Evolutionary conservation across 2,888 invertebrate genomes (phyloP), one percentile per base, ranked within the genome.

Genomic region (Dryococelus australis): DNA sequence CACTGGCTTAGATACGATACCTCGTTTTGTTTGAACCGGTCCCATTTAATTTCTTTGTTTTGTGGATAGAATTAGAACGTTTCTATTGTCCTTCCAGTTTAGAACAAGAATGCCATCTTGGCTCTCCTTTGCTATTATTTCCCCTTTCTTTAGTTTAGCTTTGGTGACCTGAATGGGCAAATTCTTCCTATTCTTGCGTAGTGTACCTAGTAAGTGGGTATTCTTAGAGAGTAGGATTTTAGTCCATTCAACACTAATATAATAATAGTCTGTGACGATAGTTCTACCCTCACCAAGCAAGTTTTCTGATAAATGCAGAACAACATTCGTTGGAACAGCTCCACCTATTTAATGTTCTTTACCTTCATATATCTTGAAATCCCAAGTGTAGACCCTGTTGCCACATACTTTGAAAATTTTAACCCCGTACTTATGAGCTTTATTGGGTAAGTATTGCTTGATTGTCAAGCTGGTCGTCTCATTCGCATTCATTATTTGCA

Each of bases 151-250:
- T 65, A 65, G 65, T 65, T 65, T 65, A 24, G 65, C 65, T 65
- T 65, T 65, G 65, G 24, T 16, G 20, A 65, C 65, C 6, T 65
- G 10, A 12, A 20, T 16, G 8, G 65, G 65, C 65, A 65, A 65
- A 65, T 65, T 65, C 20, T 65, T 65, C 65, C 65, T 65, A 16
- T 65, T 65, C 65, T 65, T 65, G 65, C 65, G 65, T 16, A 65
- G 65, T 65, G 65, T 65, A 65, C 65, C 65, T 65, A 65, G 13
- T 65, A 65, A 65, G 65, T 65, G 65, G 20, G 65, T 65, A 65
- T 65, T 16, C 65, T 16, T 65, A 47, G 47, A 47, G 47, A 65
- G 65, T 12, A 65, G 20, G 65, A 65, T 20, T 65, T 65, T 8
- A 8, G 65, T 24, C 65, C 8, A 16, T 65, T 65, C 65, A 65